Evolutionary conservation across 2,888 invertebrate species (phyloP), one percentile per base, ranked within the genome.

Genomic region (Itoplectis maculator): DNA sequence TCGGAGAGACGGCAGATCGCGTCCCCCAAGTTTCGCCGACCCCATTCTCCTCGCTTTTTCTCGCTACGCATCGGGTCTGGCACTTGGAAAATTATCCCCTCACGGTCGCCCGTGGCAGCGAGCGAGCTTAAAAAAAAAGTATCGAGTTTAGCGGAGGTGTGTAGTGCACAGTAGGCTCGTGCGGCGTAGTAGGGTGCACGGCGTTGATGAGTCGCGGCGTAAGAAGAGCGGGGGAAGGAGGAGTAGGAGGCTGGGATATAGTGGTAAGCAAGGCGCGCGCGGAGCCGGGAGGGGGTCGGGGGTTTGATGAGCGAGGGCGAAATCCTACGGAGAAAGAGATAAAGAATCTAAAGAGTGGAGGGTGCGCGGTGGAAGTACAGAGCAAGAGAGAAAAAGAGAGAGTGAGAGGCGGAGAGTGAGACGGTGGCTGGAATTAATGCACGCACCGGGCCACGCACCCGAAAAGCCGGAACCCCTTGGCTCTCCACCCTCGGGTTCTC

Each of bases 361-460:
- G 74, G 75, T 73, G 80, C 74, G 77, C 59, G 77, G 59, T 59
- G 51, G 68, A 79, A 77, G 78, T 78, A 65, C 69, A 76, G 70
- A 70, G 75, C 68, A 61, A 82, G 59, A 63, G 81, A 81, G 74
- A 77, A 73, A 68, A 72, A 73, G 75, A 82, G 74, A 65, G 59
- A 49, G 56, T 11, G 42, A 37, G 65, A 63, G 15, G 18, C n/a
- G n/a, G n/a, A n/a, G 77, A 59, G 68, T 4, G 70, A 73, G 74
- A 70, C 68, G 72, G 70, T 68, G 70, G 59, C 74, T 63, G 83
- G 83, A 84, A 82, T 79, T 77, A 85, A 77, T 83, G 83, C 69
- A 73, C 91, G 91, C 91, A 91, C 89, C 90, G 81, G 91, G 91
- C 91, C 90, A 91, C 90, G 91, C 91, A 90, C 90, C 91, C 89